phyloP scores from a whole-genome alignment of 2,113 vertebrate species.

The Oreocharis arfaki region DNA sequence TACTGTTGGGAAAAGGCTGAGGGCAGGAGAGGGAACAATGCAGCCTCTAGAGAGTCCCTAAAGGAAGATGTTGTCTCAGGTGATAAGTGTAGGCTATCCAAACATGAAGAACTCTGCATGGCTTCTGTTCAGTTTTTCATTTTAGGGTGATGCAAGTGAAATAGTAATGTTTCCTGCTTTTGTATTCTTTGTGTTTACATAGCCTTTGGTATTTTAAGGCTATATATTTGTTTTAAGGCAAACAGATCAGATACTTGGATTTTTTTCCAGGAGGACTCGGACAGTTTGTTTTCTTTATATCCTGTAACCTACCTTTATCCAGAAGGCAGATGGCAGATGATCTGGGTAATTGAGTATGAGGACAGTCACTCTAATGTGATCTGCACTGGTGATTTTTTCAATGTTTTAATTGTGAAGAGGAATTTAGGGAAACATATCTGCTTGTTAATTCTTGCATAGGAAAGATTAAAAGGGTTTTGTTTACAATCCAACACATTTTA shows the following conservation, averaged over 20 bases:
- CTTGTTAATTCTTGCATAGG: not conserved
- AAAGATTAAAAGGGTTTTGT: not conserved
- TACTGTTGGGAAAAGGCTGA: not conserved
- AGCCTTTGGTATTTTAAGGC: slow-evolving; percentile 21
- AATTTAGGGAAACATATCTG: not conserved
- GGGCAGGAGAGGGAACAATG: not conserved
- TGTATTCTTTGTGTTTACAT: slow-evolving; percentile 37
- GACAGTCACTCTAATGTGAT: not conserved
- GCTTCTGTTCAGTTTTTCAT: not conserved
- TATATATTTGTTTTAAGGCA: slow-evolving; percentile 6
- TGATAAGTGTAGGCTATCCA: not conserved
- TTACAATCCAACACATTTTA: not conserved
- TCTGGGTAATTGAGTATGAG: not conserved
- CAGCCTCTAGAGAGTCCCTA: not conserved
- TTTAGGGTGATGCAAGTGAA: not conserved
- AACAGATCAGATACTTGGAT: not conserved
- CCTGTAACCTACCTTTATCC: not conserved
- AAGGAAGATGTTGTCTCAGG: not conserved
- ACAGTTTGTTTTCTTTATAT: not conserved
- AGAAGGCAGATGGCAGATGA: not conserved
- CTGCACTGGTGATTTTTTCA: not conserved
- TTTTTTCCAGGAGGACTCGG: not conserved
- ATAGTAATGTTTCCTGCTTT: slow-evolving; percentile 38
- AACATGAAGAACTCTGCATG: not conserved
- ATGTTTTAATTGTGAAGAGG: not conserved